Evolutionary conservation across 2,797 vertebrate genomes (phyloP), one percentile per base, ranked within the genome.

Genomic region (Thamnophis elegans): DNA sequence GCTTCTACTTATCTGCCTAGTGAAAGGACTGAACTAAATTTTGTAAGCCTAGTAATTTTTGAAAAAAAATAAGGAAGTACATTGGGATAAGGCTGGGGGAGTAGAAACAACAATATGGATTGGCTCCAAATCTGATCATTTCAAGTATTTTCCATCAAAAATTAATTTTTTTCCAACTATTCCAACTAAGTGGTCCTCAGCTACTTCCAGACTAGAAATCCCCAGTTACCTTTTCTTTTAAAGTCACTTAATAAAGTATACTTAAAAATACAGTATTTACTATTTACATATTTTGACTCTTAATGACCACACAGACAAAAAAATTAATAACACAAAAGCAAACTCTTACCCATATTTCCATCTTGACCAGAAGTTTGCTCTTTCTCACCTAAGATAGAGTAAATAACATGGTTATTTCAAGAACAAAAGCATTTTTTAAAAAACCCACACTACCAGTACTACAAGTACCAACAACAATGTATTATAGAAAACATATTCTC

Each of bases 361-460:
- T 82, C 92, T 0, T 90, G 90, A 58, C 90, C 93, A 88, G 89
- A 94, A 93, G 94, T 18, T 16, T 94, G 55, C 0, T 95, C 94
- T 0, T 92, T 60, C 85, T 93, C 92, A 62, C 94, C 97, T 97
- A 93, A 28, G 94, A 96, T 0, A 94, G 51, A 95, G 3, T 13
- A 18, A 90, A 85, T 92, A 93, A 32, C 54, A 47, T 86, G 0
- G 3, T 87, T 89, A 78, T 8, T n/a, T 51, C 7, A 47, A 9
- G 32, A n/a, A 88, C 22, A 91, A 32, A 86, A 91, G 88, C 26
- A 7, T 55, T 25, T 51, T 58, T 58, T 7, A 0, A 53, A 88
- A 62, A 91, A 25, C 32, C 9, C 47, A 90, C 5, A 88, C 12
- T 6, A 28, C 4, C 4, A 78, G 4, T 5, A 26, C 1, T 5